Conservation (phyloP, 2,113 vertebrate genomes). For the Chionomys nivalis region DNA sequence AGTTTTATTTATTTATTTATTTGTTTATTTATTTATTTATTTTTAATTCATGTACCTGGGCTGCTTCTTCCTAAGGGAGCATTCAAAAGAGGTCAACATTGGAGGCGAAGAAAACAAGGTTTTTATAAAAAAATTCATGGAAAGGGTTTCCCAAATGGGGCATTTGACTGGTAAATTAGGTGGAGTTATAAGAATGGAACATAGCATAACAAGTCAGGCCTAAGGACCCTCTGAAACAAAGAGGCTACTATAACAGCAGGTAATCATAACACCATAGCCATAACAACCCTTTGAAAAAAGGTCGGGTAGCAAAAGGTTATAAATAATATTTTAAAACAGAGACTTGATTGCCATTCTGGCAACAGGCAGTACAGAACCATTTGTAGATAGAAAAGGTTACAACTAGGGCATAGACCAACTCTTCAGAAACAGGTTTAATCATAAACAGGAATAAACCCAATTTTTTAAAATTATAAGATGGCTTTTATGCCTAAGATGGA, state of each 20-base stretch:
- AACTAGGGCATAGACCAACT: background rate
- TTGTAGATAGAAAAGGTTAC: background rate
- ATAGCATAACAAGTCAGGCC: background rate
- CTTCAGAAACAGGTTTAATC: background rate
- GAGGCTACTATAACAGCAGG: background rate
- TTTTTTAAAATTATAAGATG: background rate
- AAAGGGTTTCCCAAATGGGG: background rate
- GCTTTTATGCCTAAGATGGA: background rate
- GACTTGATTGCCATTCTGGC: fast-evolving
- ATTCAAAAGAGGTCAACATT: fast-evolving
- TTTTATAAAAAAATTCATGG: background rate
- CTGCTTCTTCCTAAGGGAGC: no score
- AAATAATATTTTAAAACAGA: background rate
- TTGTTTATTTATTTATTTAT: no score
- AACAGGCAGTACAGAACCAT: background rate
- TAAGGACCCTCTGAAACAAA: background rate
- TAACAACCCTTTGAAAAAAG: background rate
- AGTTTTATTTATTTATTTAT: no score
- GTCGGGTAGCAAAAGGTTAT: background rate
- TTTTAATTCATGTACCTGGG: background rate
- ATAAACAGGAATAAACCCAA: background rate
- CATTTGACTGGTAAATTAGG: background rate
- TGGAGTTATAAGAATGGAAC: background rate
- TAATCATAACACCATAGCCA: background rate
- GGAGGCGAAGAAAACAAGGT: background rate